Evolutionary conservation across 2,888 invertebrate genomes (phyloP), one percentile per base, ranked within the genome.

Genomic region (Protodeltote pygarga): DNA sequence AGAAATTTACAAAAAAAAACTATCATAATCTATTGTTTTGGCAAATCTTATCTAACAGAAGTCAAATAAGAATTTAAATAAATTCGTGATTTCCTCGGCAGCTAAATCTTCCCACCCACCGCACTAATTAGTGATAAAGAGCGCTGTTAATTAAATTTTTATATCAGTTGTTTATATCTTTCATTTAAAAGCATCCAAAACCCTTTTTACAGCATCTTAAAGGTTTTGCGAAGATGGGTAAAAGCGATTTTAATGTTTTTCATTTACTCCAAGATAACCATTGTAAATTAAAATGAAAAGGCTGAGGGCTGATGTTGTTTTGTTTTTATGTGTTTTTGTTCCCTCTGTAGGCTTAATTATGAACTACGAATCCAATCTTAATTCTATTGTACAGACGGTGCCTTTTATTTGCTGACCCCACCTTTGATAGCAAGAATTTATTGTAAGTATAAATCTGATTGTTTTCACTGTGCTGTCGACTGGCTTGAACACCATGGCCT

Each of bases 161-260:
- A 29, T 16, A 14, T 19, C 20, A 23, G 23, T 44, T 23, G 19
- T 28, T 27, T 33, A 25, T 24, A 24, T 10, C 13, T 3, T 3
- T 11, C 21, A 19, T 45, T 41, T 19, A 19, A n/a, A 8, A 5
- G 11, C 37, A 37, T 8, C 14, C 23, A 19, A 39, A 23, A 20
- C 19, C 42, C 42, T 16, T 39, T 42, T 34, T 33, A 33, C 6
- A 34, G 32, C 32, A 33, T 23, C 46, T 39, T 33, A 28, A 34
- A 33, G 4, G 6, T 27, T 33, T 10, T 23, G 5, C 2, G 20
- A 13, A 24, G 10, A 32, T 39, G 34, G 16, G 15, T 2, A 39
- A n/a, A 20, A 24, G 10, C 17, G 28, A 41, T 28, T 34, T 37
- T 37, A 8, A 25, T 37, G 34, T 23, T 29, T 34, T 34, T 42